Conservation (phyloP, 2,888 invertebrate genomes). For the Drosophila paramelanica region DNA sequence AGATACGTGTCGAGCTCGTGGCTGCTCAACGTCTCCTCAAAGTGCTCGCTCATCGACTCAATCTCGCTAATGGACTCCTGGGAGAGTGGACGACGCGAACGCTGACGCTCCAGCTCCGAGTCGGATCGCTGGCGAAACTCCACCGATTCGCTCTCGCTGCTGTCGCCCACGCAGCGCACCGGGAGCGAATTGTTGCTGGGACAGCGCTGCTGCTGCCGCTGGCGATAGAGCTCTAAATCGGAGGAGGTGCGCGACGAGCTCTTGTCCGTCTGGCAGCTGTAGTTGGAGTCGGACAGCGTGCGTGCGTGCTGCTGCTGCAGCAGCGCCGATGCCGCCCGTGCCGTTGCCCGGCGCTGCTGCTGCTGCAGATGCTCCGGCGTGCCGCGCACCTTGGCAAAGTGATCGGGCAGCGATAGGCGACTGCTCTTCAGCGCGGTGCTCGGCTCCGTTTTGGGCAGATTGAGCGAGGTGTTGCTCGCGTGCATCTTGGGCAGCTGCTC, state of each 20-base stretch:
- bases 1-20: slow-evolving; percentile 90
- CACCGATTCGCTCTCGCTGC: slow-evolving; percentile 85
- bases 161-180: slow-evolving; percentile 74
- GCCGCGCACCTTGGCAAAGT: slow-evolving; percentile 81
- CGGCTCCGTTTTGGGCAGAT: slow-evolving; percentile 79
- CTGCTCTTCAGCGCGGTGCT: slow-evolving; percentile 80
- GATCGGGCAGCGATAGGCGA: slow-evolving; percentile 84
- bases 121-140: slow-evolving; percentile 86
- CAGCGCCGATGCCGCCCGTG: slow-evolving; percentile 27
- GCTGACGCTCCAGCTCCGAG: slow-evolving; percentile 87
- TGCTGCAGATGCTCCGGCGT: slow-evolving; percentile 22
- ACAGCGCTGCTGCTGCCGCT: slow-evolving; percentile 82
- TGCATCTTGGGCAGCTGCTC: slow-evolving; percentile 84
- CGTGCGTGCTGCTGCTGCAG: slow-evolving; percentile 82
- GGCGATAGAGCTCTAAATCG: slow-evolving; percentile 84
- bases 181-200: slow-evolving; percentile 82
- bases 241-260: slow-evolving; percentile 84
- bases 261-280: slow-evolving; percentile 84
- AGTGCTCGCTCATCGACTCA: slow-evolving; percentile 87
- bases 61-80: slow-evolving; percentile 90
- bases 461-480: slow-evolving; percentile 83
- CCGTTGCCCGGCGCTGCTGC: slow-evolving; percentile 48
- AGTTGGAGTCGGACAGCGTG: slow-evolving; percentile 84
- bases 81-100: slow-evolving; percentile 90
- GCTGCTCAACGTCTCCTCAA: slow-evolving; percentile 86